Evolutionary conservation across 2,888 invertebrate species (phyloP), one percentile per base, ranked within the genome.

Genomic region (Pherbina coryleti): DNA sequence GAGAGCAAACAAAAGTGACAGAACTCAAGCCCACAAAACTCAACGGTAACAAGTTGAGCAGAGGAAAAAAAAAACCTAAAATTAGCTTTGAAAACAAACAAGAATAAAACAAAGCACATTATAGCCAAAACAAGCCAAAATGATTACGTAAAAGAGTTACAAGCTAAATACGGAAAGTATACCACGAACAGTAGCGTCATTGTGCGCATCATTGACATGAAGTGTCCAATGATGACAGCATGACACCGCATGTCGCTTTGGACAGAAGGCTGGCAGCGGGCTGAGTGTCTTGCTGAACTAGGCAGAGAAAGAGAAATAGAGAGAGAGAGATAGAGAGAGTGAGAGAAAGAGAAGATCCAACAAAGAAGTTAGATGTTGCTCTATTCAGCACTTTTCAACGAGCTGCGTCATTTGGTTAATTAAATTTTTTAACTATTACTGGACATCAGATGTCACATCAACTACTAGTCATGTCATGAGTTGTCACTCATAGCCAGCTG

Each of bases 181-280:
- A 44, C 44, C 44, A 44, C 44, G 25, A 60, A 60, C 25, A 60
- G 8, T 49, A 14, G 11, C 69, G 51, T 17, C 69, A 51, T 69
- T 49, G 51, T 28, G 9, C 19, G 49, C 69, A 69, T 69, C 44
- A 69, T 51, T 49, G 17, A 28, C 69, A 11, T 17, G 51, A 51
- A 69, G 69, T 69, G 69, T 28, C 69, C 31, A n/a, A n/a, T 34
- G 69, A 69, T 69, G 69, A 69, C 69, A 69, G 25, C 69, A 69
- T 69, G 69, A 69, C 69, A 28, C 11, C 22, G 49, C 25, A 25
- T 44, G 37, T 8, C 8, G 37, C 37, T 37, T 37, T 37, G 37
- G 8, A 37, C 5, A 7, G 37, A 8, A 31, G 5, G 5, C 31
- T 69, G 22, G 9, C 9, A 51, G 14, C 22, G 37, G 67, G 37